phyloP scores from a whole-genome alignment of 2,888 invertebrate species.

The Xestobium rufovillosum region DNA sequence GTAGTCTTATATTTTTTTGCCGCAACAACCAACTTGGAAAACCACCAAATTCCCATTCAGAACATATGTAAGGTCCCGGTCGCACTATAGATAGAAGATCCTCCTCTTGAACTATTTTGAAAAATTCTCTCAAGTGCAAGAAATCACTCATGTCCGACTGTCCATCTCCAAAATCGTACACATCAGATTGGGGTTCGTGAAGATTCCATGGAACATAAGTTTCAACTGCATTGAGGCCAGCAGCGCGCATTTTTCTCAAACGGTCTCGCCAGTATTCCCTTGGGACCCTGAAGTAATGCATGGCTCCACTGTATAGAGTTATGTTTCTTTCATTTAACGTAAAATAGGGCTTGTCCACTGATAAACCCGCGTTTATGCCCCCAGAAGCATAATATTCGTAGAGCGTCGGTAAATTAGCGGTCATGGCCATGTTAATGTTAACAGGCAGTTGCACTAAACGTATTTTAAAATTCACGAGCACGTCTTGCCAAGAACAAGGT shows the following conservation, averaged over 20 bases:
- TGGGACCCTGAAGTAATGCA: slow-evolving; percentile 80
- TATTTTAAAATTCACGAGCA: no score
- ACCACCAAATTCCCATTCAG: slow-evolving; percentile 65
- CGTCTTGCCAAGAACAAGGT: no score
- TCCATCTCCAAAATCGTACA: slow-evolving; percentile 56
- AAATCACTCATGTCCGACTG: slow-evolving; percentile 50
- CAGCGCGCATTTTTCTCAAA: slow-evolving; percentile 66
- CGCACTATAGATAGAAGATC: slow-evolving; percentile 57
- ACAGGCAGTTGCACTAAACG: no score
- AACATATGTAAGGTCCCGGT: slow-evolving; percentile 86
- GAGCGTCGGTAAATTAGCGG: slow-evolving; percentile 48
- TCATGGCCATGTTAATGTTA: slow-evolving; percentile 24
- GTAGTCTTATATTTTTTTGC: slow-evolving; percentile 45
- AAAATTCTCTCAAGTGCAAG: slow-evolving; percentile 55
- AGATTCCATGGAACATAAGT: slow-evolving; percentile 85
- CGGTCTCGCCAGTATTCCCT: slow-evolving; percentile 60
- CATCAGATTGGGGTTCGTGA: slow-evolving; percentile 70
- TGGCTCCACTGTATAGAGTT: slow-evolving; percentile 46
- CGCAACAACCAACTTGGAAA: slow-evolving; percentile 31
- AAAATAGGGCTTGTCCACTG: slow-evolving; percentile 30
- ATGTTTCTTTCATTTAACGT: slow-evolving; percentile 39
- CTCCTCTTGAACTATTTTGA: slow-evolving; percentile 54
- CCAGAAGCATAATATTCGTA: slow-evolving; percentile 41
- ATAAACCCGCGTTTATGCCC: slow-evolving; percentile 30
- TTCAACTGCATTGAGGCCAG: slow-evolving; percentile 80